Evolutionary conservation across 2,888 invertebrate species (phyloP), one percentile per base, ranked within the genome.

Genomic region (Cataglyphis livida): DNA sequence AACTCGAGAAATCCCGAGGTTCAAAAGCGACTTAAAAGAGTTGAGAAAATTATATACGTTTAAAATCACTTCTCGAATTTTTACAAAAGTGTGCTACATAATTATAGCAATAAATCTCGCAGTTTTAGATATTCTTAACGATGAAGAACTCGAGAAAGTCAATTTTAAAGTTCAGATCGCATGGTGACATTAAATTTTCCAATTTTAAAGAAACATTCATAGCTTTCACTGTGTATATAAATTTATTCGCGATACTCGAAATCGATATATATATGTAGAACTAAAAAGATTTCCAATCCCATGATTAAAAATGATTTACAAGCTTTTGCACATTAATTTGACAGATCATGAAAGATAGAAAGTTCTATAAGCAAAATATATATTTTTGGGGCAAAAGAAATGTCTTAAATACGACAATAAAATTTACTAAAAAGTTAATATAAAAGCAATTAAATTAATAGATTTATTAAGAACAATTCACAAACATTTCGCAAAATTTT

Each of bases 131-230:
- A 15, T 15, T 35, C 6, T 35, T 21, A 4, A 71, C 15, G 6
- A 35, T 41, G 28, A 57, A 38, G 4, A 54, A 41, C 12, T 41
- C 41, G 41, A 38, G 12, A 28, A 3, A 32, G 3, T 65, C 32
- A 64, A 74, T 35, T 48, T 65, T 48, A 21, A 75, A 75, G 15
- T 65, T 64, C 9, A 64, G 10, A 21, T 64, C 21, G 2, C 15
- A 1, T 25, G 1, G 2, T 21, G 25, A 57, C 10, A 70, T 1
- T 70, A 1, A 57, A 57, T 6, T 71, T 3, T 57, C 10, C 25
- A 10, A 38, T 25, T 35, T 71, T 57, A 18, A 54, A 25, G 10
- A 12, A 21, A 15, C 0, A 12, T 51, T 1, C 1, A 15, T n/a
- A 7, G 18, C n/a, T 15, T n/a, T 51, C 21, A 9, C 28, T 6